A percentile compares a stretch with the other conserved stretches of the same genome.
phyloP scores from a whole-genome alignment of 2,888 invertebrate species.

The Perizoma affinitatum region DNA sequence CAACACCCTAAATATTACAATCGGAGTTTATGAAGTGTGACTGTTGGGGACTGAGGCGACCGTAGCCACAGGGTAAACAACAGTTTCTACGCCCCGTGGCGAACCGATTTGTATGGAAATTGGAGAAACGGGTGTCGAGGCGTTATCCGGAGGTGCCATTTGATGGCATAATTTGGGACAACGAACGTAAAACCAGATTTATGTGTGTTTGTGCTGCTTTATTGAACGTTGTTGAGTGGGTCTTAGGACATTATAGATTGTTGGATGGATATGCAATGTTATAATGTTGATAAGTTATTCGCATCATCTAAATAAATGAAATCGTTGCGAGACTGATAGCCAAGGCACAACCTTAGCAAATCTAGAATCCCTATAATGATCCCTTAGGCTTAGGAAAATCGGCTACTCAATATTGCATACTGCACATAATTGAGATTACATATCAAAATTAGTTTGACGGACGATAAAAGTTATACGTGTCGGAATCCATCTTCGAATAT shows the following conservation, averaged over 20 bases:
- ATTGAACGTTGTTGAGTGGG: slow-evolving; percentile 74
- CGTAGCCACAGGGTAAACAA: slow-evolving; percentile 12
- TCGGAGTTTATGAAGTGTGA: slow-evolving; percentile 80
- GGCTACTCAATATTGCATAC: too few relatives aligned
- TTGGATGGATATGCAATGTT: slow-evolving; percentile 39
- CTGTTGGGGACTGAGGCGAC: slow-evolving; percentile 39
- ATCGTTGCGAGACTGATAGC: too few relatives aligned
- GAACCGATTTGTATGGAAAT: slow-evolving; percentile 83
- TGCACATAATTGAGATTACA: too few relatives aligned
- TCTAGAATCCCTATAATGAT: too few relatives aligned
- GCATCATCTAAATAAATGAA: too few relatives aligned
- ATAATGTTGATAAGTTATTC: background rate
- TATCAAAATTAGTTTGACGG: too few relatives aligned
- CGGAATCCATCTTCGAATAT: too few relatives aligned
- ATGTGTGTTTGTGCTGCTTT: slow-evolving; percentile 72
- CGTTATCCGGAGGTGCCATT: slow-evolving; percentile 67
- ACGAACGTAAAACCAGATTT: slow-evolving; percentile 75
- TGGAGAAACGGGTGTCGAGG: slow-evolving; percentile 61
- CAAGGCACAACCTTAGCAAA: too few relatives aligned
- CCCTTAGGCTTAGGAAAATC: too few relatives aligned
- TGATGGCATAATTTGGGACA: slow-evolving; percentile 80
- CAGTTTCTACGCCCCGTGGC: slow-evolving; percentile 57
- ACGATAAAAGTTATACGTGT: too few relatives aligned
- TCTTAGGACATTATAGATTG: slow-evolving; percentile 58
- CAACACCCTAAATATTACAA: slow-evolving; percentile 71